phyloP scores from a whole-genome alignment of 2,113 vertebrate species.

The Phalacrocorax brasilianus region DNA sequence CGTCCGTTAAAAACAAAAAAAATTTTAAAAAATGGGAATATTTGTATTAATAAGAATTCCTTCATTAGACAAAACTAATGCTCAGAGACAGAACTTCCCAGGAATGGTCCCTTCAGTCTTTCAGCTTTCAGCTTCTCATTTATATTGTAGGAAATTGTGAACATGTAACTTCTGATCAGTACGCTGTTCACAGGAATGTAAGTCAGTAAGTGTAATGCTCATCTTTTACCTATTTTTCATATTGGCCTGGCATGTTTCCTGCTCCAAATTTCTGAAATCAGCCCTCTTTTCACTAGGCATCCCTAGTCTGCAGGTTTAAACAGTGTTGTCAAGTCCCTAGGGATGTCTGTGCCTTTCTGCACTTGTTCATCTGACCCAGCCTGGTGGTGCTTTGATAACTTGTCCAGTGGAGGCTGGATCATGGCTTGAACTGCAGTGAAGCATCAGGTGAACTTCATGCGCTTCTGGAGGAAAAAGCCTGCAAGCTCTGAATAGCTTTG shows the following conservation, averaged over 20 bases:
- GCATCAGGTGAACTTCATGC: neutral
- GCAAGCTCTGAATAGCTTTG: neutral
- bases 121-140: constrained; percentile 3
- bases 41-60: constrained; percentile 2
- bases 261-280: neutral
- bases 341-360: neutral
- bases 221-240: neutral
- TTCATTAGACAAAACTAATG: neutral
- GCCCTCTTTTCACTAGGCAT: neutral
- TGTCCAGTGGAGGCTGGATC: neutral
- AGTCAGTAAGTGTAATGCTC: neutral
- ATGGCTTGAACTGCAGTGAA: neutral
- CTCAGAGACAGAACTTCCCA: neutral
- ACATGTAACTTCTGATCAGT: neutral
- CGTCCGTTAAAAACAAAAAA: neutral
- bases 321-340: neutral
- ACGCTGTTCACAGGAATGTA: neutral
- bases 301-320: neutral
- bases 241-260: neutral
- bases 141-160: neutral
- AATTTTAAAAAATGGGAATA: neutral
- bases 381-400: neutral
- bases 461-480: neutral
- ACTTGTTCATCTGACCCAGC: neutral
- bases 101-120: neutral